Evolutionary conservation across 2,113 vertebrate genomes (phyloP), one percentile per base, ranked within the genome.

Genomic region (Chlorodrepanis virens): DNA sequence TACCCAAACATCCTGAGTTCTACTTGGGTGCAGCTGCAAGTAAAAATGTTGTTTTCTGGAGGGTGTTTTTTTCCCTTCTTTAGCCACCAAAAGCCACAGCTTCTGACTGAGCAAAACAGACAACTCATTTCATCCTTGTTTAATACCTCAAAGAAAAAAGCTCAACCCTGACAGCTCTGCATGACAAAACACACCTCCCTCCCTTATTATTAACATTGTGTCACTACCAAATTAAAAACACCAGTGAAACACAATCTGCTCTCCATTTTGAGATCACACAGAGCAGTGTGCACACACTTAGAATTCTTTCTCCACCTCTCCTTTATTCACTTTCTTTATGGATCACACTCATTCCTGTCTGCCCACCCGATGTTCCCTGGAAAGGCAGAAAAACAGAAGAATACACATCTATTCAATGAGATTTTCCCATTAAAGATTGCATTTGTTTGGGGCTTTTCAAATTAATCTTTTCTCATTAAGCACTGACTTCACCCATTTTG

Each of bases 261-360:
- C 5, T 35, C 19, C 12, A 27, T 31, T 68, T 24, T 10, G 12
- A 64, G 35, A 19, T 24, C 35, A 11, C 2, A 13, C 37, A 8
- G 3, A 65, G 25, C 42, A 15, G 23, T 1, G 27, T 20, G 14
- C 28, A 6, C 11, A 17, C 19, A 6, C 2, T 5, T 1, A 22
- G 29, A 11, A 25, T 8, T 2, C 20, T 35, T 82, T 15, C 39
- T 68, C 63, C 35, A 50, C 37, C 54, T 50, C 35, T 21, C 29
- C 53, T 81, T 84, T 11, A 35, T 29, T 67, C 17, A 19, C 3
- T 44, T 64, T 5, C 6, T 44, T 70, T 53, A 12, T 19, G 9
- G 10, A 29, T 57, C 29, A 49, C 9, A 7, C 5, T 57, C 20
- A 12, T 44, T 61, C 31, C 18, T 63, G 24, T 28, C 56, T 67